These are phyloP conservation scores for Axea sp. DNA, from an alignment of 2,888 invertebrate genomes.

Conservation along the genomic window DNA sequence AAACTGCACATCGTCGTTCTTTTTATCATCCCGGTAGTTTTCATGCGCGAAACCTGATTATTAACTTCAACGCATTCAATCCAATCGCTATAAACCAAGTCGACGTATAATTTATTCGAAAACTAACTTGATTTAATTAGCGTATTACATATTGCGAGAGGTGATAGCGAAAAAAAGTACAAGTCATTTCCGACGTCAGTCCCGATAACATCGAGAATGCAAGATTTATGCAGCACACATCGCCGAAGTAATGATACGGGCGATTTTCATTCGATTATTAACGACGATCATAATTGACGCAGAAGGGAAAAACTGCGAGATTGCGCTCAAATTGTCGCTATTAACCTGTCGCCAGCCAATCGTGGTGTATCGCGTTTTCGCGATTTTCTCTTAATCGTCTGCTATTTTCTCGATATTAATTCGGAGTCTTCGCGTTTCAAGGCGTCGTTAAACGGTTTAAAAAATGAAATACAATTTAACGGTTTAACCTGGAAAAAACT, in stretches of 20 bases:
- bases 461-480: constrained; percentile 41
- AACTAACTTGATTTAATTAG: constrained; percentile 58
- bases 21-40: constrained; percentile 11
- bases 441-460: constrained; percentile 22
- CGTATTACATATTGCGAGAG: constrained; percentile 54
- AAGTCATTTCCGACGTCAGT: constrained; percentile 52
- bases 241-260: constrained; percentile 56
- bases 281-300: constrained; percentile 51
- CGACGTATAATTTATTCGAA: constrained; percentile 46
- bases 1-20: constrained; percentile 33
- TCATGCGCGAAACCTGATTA: constrained; percentile 18
- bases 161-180: constrained; percentile 39
- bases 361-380: constrained; percentile 20
- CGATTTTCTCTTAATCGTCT: constrained; percentile 41
- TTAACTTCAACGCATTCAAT: constrained; percentile 14
- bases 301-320: constrained; percentile 44
- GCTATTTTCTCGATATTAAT: constrained; percentile 39
- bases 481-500: neutral
- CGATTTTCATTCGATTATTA: constrained; percentile 62
- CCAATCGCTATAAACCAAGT: constrained; percentile 11
- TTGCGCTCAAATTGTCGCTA: constrained; percentile 59
- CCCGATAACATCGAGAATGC: constrained; percentile 52
- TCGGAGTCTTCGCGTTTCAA: constrained; percentile 23
- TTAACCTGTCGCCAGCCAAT: constrained; percentile 46
- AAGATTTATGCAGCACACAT: constrained; percentile 58